Base-by-base conservation (phyloP, 2,888 invertebrate genomes). In the Melanotus villosus region DNA sequence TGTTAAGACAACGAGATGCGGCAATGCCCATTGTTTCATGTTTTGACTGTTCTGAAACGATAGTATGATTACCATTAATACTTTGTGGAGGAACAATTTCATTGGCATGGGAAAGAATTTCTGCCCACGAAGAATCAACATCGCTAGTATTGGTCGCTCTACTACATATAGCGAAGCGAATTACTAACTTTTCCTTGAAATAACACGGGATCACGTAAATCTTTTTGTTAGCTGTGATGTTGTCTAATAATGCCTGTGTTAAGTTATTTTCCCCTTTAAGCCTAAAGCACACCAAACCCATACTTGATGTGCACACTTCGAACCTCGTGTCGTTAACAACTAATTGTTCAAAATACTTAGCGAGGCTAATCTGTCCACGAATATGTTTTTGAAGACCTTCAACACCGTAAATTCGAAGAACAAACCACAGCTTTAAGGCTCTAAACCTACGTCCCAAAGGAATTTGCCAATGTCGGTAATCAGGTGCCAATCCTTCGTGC, bases 381-480 rank as follows among this genome's bases (percentile, higher is more conserved):
- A 98, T 97, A 80, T 91, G 90, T 7, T 91, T 90, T 81, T 97
- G 96, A 0, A 99, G 87, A 79, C 96, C 95, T 81, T 94, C 92
- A 0, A 95, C 88, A 0, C 98, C 98, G 80, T 94, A 97, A 56
- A 96, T 86, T 64, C 98, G 89, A 72, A 98, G 84, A 0, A 98
- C 98, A 81, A 98, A 98, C 98, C 98, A 98, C 16, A 98, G 84
- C 83, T 98, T 98, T 23, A 98, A 86, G 0, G 98, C 91, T 68
- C 98, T 89, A 86, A 98, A 98, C 74, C 98, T 89, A 70, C 98
- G 89, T 0, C 98, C 98, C 23, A 98, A 84, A 2, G 98, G 97
- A 74, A 98, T 97, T 87, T 98, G 97, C 98, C 97, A 98, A 82
- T 98, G 98, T 85, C 98, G 91, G 81, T 98, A 97, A 83, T 98